Evolutionary conservation across 1,140 invertebrate genomes (phyloP), one percentile per base, ranked within the genome.

Genomic region (Aphelenchoides avenae): DNA sequence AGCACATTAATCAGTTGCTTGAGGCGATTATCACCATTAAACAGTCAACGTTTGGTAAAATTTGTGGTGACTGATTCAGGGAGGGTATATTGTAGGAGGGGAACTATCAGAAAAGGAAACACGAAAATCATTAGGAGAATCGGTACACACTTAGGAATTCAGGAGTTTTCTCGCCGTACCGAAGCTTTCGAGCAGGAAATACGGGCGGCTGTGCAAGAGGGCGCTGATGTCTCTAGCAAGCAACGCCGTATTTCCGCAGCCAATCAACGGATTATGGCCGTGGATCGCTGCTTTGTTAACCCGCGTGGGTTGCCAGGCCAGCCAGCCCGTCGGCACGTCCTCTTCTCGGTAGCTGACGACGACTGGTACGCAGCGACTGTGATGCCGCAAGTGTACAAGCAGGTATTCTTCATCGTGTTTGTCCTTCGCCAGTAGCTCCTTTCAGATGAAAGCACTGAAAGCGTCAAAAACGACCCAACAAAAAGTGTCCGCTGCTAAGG

Each of bases 221-320:
- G 46, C 13, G n/a, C 27, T 11, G 49, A 37, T 2, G 27, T 26
- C 22, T 22, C 15, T 15, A 51, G 20, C 0, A 22, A 55, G 7
- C 9, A 30, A 13, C 57, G 33, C 18, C 61, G 29, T 15, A 61
- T 57, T 58, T 5, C 33, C 26, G 27, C 57, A 18, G 34, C 43
- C 3, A 69, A 69, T 56, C 13, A 30, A 6, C 66, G 70, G 15
- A 27, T 70, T 2, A 46, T 50, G 36, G 66, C 52, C 15, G 52
- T 74, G 15, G 70, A 74, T 13, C 62, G 68, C 42, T 74, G 71
- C 37, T 74, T 76, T 48, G 47, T 74, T 13, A 68, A 69, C 29
- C 73, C 73, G 2, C 9, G 34, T 24, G n/a, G 24, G 18, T 61
- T 9, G 13, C 42, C 26, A 11, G 50, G 51, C 24, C 36, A 52